Base-by-base conservation (phyloP, 2,797 vertebrate genomes). In the Clarias pachynema region DNA sequence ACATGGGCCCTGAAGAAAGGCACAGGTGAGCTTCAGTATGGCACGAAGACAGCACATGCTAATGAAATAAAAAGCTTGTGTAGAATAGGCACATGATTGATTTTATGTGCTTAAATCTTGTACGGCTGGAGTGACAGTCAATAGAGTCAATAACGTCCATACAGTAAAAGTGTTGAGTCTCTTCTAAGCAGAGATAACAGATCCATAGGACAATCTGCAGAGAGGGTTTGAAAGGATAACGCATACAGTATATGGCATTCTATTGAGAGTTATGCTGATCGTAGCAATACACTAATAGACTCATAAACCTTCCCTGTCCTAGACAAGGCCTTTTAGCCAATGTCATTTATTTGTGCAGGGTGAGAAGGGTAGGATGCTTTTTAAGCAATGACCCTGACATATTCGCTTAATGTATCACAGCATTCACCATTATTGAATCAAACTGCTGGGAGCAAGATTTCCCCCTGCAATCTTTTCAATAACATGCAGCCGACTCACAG, bases 91-190 rank as follows among this genome's bases (percentile, higher is more conserved):
- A 84, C 83, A 89, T 91, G 89, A 94, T 93, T 94, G 95, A 95
- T 95, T 93, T 91, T 66, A 87, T 89, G 90, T 90, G 92, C 59
- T 95, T 93, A 87, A 88, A 83, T 73, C 89, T 87, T 89, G 85
- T 90, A 93, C 91, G 68, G 88, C 82, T 88, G 88, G 91, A 93
- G 91, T 66, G 90, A 89, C 92, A 90, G 88, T 93, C 93, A 91
- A 92, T 90, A 91, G 89, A 90, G 93, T 96, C 95, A 92, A 95
- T 95, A 92, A 87, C 59, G 88, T 91, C 92, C 92, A 94, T 93
- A 94, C 93, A 92, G 93, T 93, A 91, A 91, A 91, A 89, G 91
- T 93, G 93, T 93, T 94, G 92, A 84, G 93, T 91, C 93, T 82
- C 89, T 91, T 82, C 85, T 90, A 89, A 92, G 89, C 89, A 92